phyloP scores from a whole-genome alignment of 2,113 vertebrate genomes.

The Hyperoodon ampullatus region DNA sequence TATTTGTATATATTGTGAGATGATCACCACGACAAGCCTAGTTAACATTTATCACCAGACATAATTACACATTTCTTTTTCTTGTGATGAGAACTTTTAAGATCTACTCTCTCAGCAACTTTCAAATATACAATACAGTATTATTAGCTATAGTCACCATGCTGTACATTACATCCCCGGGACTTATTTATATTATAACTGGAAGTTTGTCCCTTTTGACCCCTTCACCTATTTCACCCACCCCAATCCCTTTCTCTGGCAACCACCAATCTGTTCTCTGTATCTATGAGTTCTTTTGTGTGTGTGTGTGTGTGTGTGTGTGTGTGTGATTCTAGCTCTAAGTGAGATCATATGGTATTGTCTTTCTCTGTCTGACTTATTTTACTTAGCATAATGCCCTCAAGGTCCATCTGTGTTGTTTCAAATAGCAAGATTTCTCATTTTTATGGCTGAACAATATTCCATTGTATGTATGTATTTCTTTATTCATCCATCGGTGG shows the following conservation, averaged over 20 bases:
- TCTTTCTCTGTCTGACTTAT: background rate
- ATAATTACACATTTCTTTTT: background rate
- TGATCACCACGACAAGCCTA: background rate
- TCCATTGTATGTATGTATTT: background rate
- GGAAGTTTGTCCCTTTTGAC: background rate
- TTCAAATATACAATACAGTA: background rate
- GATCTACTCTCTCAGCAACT: background rate
- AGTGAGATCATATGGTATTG: background rate
- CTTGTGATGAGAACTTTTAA: background rate
- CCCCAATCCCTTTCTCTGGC: background rate
- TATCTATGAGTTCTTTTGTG: background rate
- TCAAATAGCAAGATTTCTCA: background rate
- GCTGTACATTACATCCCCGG: background rate
- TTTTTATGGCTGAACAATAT: background rate
- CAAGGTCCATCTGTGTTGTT: background rate
- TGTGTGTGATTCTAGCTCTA: background rate
- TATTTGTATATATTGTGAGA: background rate
- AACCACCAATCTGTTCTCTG: background rate
- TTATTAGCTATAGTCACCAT: background rate
- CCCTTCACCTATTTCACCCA: background rate
- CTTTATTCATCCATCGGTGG: background rate
- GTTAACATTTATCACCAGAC: background rate
- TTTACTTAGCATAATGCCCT: background rate
- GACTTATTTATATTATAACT: background rate
- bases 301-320: too few species aligned